Conservation (phyloP, 2,113 vertebrate genomes). For the Gavia stellata region DNA sequence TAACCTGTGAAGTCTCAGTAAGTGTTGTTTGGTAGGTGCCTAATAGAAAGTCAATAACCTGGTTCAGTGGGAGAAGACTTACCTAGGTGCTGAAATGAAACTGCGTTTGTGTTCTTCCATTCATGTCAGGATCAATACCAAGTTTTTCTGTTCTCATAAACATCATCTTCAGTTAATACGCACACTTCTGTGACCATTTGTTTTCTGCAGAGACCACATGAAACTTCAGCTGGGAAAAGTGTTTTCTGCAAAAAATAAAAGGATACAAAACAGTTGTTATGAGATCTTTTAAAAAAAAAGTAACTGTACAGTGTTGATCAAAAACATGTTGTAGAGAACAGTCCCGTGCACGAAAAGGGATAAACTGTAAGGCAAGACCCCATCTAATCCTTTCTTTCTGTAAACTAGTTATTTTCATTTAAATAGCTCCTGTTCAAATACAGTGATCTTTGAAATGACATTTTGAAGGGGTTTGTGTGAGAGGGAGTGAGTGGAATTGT, state of each 20-base stretch:
- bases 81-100: background rate
- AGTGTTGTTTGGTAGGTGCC: background rate
- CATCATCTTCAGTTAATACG: background rate
- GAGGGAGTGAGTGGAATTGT: background rate
- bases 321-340: background rate
- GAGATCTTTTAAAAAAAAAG: background rate
- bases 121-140: background rate
- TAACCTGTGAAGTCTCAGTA: background rate
- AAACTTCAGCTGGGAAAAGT: background rate
- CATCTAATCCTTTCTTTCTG: background rate
- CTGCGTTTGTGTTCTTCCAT: background rate
- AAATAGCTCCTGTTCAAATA: background rate
- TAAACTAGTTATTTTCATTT: background rate
- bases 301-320: background rate
- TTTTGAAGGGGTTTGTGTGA: background rate
- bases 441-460: background rate
- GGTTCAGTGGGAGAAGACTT: background rate
- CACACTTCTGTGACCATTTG: background rate
- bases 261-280: background rate
- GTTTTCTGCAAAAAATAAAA: background rate
- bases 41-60: background rate
- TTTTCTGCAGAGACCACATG: background rate
- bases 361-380: background rate
- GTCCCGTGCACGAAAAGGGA: background rate
- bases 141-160: background rate